These are phyloP conservation scores for Actenoides lindsayi DNA, from an alignment of 2,113 vertebrate species.

Conservation along the genomic window DNA sequence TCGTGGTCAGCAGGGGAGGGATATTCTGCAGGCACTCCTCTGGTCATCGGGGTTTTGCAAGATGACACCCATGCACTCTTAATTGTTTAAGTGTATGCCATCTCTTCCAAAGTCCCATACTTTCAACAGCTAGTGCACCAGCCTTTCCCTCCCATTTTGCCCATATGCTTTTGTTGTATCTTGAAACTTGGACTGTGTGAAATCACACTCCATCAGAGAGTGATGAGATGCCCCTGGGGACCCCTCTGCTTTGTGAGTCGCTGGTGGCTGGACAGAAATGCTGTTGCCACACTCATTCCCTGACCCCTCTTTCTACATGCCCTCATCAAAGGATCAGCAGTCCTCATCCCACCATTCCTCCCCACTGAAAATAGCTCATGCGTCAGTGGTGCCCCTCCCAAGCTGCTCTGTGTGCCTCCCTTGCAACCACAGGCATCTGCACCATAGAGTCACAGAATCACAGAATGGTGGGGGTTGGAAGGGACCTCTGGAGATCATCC, in stretches of 20 bases:
- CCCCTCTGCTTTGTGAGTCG: neutral
- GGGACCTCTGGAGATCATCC: too few species aligned
- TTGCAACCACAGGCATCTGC: neutral
- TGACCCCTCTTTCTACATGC: neutral
- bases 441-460: too few species aligned
- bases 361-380: fast-evolving
- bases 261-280: neutral
- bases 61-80: neutral
- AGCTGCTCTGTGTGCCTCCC: neutral
- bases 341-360: neutral
- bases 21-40: neutral
- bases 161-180: neutral
- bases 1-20: neutral
- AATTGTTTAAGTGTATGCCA: neutral
- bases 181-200: neutral
- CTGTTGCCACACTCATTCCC: neutral
- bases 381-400: neutral
- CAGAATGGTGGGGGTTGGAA: too few species aligned
- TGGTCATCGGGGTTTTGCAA: neutral
- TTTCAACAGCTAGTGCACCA: neutral
- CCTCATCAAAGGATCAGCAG: neutral
- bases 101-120: neutral
- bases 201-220: fast-evolving
- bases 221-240: neutral
- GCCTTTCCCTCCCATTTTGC: neutral